Conservation (phyloP, 30 jellyfish, hydroid and myxozoan species). For the Cassiopea xamachana region DNA sequence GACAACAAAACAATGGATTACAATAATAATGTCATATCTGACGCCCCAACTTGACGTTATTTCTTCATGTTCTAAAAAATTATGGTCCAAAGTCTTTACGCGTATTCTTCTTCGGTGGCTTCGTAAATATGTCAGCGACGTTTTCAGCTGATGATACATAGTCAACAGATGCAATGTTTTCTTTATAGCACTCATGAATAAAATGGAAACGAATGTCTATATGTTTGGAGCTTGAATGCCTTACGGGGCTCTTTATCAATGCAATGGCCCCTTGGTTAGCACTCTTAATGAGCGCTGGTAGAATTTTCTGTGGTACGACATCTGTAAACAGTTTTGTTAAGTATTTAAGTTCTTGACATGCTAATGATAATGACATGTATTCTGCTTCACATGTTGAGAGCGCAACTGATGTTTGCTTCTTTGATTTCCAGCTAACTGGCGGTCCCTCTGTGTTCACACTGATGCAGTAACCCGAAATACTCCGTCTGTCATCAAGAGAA, state of each 20-base stretch:
- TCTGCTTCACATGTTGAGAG: constrained; percentile 44
- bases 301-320: neutral
- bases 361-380: constrained; percentile 11
- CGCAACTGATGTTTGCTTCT: constrained; percentile 20
- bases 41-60: constrained; percentile 60
- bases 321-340: neutral
- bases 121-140: constrained; percentile 36
- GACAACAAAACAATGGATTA: too few relatives aligned
- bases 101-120: constrained; percentile 38
- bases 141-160: constrained; percentile 46
- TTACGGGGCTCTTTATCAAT: constrained; percentile 10
- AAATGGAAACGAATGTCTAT: constrained; percentile 50
- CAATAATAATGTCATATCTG: too few relatives aligned
- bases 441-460: constrained; percentile 30
- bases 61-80: constrained; percentile 9
- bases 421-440: constrained; percentile 44
- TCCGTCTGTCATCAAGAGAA: constrained; percentile 50
- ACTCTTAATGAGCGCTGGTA: neutral
- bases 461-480: constrained; percentile 54
- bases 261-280: constrained; percentile 60
- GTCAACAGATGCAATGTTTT: neutral
- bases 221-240: constrained; percentile 42
- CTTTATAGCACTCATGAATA: constrained; percentile 30
- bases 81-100: constrained; percentile 1
- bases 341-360: constrained; percentile 12